These are phyloP conservation scores for Agonum fuliginosum DNA, from an alignment of 2,888 invertebrate species.

Conservation along the genomic window DNA sequence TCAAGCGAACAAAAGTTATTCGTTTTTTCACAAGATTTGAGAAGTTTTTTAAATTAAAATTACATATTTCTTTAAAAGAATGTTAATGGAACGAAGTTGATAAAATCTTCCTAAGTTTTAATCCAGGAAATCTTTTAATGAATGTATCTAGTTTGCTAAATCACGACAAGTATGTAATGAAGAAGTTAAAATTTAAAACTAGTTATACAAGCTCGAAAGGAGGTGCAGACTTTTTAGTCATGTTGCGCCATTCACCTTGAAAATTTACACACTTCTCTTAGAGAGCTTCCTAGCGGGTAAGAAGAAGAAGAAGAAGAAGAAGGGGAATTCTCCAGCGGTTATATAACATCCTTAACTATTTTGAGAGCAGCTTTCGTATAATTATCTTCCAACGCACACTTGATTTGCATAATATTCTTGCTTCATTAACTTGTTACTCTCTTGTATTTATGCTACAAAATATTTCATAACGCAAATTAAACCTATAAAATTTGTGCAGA, in stretches of 20 bases:
- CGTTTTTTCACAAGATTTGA: slow-evolving; percentile 30
- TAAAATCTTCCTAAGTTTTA: slow-evolving; percentile 47
- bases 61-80: slow-evolving; percentile 40
- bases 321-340: too few relatives aligned
- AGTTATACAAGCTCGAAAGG: slow-evolving; percentile 10
- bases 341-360: too few relatives aligned
- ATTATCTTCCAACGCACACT: too few relatives aligned
- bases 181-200: slow-evolving; percentile 46
- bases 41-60: slow-evolving; percentile 43
- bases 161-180: slow-evolving; percentile 44
- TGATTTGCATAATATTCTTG: too few relatives aligned
- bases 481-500: too few relatives aligned
- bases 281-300: not conserved
- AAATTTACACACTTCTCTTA: not conserved
- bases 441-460: too few relatives aligned
- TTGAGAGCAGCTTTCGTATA: too few relatives aligned
- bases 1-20: slow-evolving; percentile 26
- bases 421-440: too few relatives aligned
- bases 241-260: not conserved
- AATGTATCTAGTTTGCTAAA: slow-evolving; percentile 21
- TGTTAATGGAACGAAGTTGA: slow-evolving; percentile 43
- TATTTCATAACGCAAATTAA: too few relatives aligned
- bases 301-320: not conserved
- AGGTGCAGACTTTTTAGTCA: not conserved
- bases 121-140: slow-evolving; percentile 42